These are phyloP conservation scores for Scatophagus argus DNA, from an alignment of 2,113 vertebrate genomes.

Conservation along the genomic window DNA sequence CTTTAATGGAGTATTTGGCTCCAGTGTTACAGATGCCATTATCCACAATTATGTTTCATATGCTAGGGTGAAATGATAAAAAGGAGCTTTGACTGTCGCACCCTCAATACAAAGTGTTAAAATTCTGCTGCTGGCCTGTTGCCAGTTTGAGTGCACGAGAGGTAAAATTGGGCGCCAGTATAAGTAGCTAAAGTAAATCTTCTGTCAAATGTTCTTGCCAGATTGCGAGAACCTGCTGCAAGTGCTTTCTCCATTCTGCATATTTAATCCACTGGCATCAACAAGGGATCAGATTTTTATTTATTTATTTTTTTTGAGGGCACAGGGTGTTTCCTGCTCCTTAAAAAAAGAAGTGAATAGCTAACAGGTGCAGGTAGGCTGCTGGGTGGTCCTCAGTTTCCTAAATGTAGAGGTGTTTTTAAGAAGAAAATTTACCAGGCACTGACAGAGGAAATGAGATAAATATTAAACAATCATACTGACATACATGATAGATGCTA, in stretches of 20 bases:
- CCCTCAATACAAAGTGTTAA: conserved; percentile 19
- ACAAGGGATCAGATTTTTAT: conserved; percentile 62
- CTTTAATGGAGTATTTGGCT: conserved; percentile 79
- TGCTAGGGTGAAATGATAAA: conserved; percentile 50
- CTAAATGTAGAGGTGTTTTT: conserved; percentile 33
- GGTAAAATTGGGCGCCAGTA: not conserved
- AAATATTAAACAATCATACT: not conserved
- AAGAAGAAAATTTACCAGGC: conserved; percentile 49
- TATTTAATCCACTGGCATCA: conserved; percentile 65
- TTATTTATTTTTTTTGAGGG: conserved; percentile 58
- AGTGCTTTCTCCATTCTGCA: conserved; percentile 41
- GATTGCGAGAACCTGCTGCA: conserved; percentile 25
- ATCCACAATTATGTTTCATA: conserved; percentile 70
- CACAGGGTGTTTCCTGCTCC: conserved; percentile 68
- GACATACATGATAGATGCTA: conserved; percentile 22
- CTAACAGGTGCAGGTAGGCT: conserved; percentile 75
- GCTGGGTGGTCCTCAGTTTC: conserved; percentile 49
- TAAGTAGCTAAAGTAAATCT: not conserved
- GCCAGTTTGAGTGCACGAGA: conserved; percentile 14
- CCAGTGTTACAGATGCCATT: conserved; percentile 66
- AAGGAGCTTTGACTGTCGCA: conserved; percentile 19
- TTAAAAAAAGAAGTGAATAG: conserved; percentile 75
- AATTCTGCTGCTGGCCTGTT: conserved; percentile 33
- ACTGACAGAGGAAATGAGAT: conserved; percentile 16
- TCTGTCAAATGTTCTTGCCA: conserved; percentile 17